Percentiles rank a stretch among this genome's conserved stretches.
These are phyloP conservation scores for Symphodus melops DNA, from an alignment of 2,113 vertebrate species.

Conservation along the genomic window DNA sequence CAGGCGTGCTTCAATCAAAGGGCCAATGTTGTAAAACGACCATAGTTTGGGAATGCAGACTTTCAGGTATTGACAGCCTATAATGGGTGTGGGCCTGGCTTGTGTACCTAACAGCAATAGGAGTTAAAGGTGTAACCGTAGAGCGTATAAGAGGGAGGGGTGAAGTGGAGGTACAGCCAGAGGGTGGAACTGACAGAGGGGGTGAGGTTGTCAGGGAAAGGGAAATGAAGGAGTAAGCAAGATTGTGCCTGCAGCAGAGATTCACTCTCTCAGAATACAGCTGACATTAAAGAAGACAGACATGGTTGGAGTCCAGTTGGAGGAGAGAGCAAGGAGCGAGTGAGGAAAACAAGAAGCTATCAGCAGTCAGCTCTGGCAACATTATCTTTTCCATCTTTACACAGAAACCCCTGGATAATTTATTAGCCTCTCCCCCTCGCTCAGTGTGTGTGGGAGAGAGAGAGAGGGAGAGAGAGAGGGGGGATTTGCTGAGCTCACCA, in stretches of 20 bases:
- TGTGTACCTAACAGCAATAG: slow-evolving; percentile 53
- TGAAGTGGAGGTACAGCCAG: slow-evolving; percentile 58
- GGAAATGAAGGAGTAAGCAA: slow-evolving; percentile 76
- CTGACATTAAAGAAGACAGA: slow-evolving; percentile 46
- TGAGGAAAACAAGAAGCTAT: slow-evolving; percentile 59
- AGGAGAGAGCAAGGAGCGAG: slow-evolving; percentile 38
- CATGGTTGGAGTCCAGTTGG: slow-evolving; percentile 59
- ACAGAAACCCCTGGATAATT: slow-evolving; percentile 74
- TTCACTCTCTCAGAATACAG: slow-evolving; percentile 44
- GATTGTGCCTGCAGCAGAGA: slow-evolving; percentile 68
- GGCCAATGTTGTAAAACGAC: not conserved
- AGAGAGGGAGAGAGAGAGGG: slow-evolving; percentile 36
- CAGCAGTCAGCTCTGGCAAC: slow-evolving; percentile 45
- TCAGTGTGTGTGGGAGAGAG: slow-evolving; percentile 31
- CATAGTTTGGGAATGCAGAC: slow-evolving; percentile 73
- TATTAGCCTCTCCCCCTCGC: slow-evolving; percentile 68
- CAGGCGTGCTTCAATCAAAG: slow-evolving; percentile 30
- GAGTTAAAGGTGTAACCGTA: slow-evolving; percentile 70
- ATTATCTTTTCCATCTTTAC: slow-evolving; percentile 68
- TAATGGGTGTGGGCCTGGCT: slow-evolving; percentile 58
- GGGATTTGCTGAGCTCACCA: slow-evolving; percentile 70
- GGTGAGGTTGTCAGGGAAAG: slow-evolving; percentile 68
- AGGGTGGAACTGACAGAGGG: slow-evolving; percentile 70
- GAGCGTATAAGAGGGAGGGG: slow-evolving; percentile 60
- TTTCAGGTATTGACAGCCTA: slow-evolving; percentile 64